Evolutionary conservation across 1,140 invertebrate species (phyloP), one percentile per base, ranked within the genome.

Genomic region (Camponotus pennsylvanicus): DNA sequence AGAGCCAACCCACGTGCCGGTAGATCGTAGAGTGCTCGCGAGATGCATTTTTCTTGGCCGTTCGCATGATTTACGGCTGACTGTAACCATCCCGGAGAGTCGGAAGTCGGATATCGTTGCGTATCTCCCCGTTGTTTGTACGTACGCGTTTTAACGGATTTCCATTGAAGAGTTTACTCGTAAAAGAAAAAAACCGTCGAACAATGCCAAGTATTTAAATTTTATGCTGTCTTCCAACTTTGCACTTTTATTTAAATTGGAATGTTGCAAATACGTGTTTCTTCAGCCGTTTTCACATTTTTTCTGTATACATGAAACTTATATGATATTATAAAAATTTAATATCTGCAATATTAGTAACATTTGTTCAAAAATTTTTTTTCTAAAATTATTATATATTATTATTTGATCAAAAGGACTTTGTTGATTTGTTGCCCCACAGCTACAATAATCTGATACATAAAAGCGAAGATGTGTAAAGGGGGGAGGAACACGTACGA

Each of bases 1-100:
- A 88, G 86, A 92, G 86, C 80, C 89, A 86, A 89, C 90, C 82
- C 90, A 86, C 80, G 83, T 88, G 89, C 86, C 84, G 86, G 86
- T 88, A 90, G 88, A 86, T 92, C 90, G 67, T 92, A 90, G 86
- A 90, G 83, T 87, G 90, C 86, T 87, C 90, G 82, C 84, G 86
- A 89, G 88, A 85, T 80, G 63, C 71, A 84, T 79, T 88, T 77
- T 86, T 87, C 87, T 88, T 71, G 73, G 37, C 61, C 73, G 45
- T 76, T 78, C 61, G 70, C 73, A 79, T 88, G 88, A 91, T 90
- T 90, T 86, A 90, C 66, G 67, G 45, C 63, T 59, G 49, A 55
- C 57, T 76, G 73, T 88, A 79, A 88, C 76, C 59, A 84, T 77
- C 69, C 21, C 6, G 27, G 63, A 76, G 69, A 84, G 83, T 83